Conservation (phyloP, 2,113 vertebrate species). For the Holacanthus passer region DNA sequence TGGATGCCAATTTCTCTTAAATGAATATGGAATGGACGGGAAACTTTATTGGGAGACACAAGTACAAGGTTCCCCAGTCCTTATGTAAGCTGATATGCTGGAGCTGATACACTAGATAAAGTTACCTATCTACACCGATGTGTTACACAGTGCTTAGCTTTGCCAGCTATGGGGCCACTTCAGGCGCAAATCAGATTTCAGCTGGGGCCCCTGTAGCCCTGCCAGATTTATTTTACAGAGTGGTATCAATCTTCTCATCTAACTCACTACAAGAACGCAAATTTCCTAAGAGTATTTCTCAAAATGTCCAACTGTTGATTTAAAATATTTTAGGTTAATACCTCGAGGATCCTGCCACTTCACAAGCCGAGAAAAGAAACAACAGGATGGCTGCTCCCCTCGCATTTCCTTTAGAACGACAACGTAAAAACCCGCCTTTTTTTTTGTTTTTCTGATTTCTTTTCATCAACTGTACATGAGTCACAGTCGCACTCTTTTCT, state of each 20-base stretch:
- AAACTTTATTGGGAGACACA: too few relatives aligned
- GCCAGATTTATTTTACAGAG: background rate
- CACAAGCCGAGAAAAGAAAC: slow-evolving; percentile 19
- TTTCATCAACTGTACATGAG: slow-evolving; percentile 20
- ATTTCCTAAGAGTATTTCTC: background rate
- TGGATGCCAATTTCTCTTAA: too few relatives aligned
- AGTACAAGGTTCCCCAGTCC: too few relatives aligned
- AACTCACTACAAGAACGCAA: background rate
- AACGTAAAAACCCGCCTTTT: background rate
- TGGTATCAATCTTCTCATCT: background rate
- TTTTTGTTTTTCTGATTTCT: slow-evolving; percentile 14
- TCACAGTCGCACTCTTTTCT: slow-evolving; percentile 6
- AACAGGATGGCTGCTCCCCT: background rate
- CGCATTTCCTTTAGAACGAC: background rate
- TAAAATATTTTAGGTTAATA: background rate
- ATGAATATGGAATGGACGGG: too few relatives aligned
- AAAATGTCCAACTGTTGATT: background rate
- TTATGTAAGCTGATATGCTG: too few relatives aligned
- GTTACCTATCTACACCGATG: too few relatives aligned
- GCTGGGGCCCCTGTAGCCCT: too few relatives aligned
- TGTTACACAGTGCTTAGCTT: too few relatives aligned
- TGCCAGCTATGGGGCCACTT: too few relatives aligned
- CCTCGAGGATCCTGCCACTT: slow-evolving; percentile 27
- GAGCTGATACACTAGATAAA: too few relatives aligned
- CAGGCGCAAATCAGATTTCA: too few relatives aligned